Percentiles rank a stretch among this genome's conserved stretches.
Conservation (phyloP, 2,113 vertebrate species). For the Halcyon malimbica region DNA sequence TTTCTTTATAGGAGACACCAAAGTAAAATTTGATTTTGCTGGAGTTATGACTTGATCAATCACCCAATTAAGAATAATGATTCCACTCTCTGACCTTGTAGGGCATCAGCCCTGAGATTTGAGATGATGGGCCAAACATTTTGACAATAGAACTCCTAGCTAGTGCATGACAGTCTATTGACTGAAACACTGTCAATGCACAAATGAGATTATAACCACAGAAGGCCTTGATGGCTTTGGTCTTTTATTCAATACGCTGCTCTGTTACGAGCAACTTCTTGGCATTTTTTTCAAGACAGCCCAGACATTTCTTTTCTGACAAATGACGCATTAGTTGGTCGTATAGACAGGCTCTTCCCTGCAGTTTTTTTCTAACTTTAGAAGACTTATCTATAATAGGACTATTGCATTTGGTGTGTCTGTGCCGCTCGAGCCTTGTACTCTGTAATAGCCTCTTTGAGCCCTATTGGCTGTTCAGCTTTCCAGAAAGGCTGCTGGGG, state of each 20-base stretch:
- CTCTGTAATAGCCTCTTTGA: neutral
- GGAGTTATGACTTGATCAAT: constrained; percentile 60
- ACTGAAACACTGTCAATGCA: constrained; percentile 50
- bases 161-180: constrained; percentile 37
- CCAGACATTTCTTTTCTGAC: neutral
- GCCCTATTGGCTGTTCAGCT: neutral
- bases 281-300: neutral
- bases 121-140: constrained; percentile 29
- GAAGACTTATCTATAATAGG: neutral
- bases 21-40: constrained; percentile 56
- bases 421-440: neutral
- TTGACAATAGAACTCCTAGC: constrained; percentile 19
- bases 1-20: neutral
- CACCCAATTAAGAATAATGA: constrained; percentile 36
- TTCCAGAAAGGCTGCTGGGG: neutral
- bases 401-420: neutral
- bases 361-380: neutral
- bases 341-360: neutral
- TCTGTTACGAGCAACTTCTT: neutral
- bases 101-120: constrained; percentile 40
- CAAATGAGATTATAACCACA: constrained; percentile 58
- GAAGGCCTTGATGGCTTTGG: constrained; percentile 34
- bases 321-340: neutral
- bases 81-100: constrained; percentile 46
- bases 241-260: constrained; percentile 50